phyloP scores from a whole-genome alignment of 2,888 invertebrate species.

The Callyntrura sp. region DNA sequence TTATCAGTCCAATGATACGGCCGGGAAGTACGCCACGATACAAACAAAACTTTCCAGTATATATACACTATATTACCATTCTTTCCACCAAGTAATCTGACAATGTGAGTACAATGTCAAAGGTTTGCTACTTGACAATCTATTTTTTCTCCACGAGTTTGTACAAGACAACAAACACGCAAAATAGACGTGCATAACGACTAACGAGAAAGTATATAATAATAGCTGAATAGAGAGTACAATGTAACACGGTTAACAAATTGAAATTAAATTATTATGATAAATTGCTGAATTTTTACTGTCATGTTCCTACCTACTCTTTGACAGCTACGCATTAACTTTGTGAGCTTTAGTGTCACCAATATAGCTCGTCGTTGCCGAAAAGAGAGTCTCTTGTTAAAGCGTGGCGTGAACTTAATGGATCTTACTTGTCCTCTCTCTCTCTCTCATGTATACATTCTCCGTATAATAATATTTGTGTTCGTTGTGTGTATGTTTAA shows the following conservation, averaged over 20 bases:
- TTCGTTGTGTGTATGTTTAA: not conserved
- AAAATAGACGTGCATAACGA: not conserved
- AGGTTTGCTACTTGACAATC: slow-evolving; percentile 50
- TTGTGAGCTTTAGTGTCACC: slow-evolving; percentile 48
- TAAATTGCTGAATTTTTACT: slow-evolving; percentile 70
- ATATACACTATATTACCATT: not conserved
- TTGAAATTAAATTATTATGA: slow-evolving; percentile 77
- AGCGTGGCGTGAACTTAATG: not conserved
- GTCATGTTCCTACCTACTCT: slow-evolving; percentile 71
- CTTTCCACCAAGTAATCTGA: slow-evolving; percentile 6
- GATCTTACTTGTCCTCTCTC: not conserved
- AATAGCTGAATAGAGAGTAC: not conserved
- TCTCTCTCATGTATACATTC: not conserved
- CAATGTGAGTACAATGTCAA: not conserved
- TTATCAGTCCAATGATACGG: not conserved
- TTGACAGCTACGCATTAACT: slow-evolving; percentile 77
- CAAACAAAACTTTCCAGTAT: not conserved
- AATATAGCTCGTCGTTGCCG: slow-evolving; percentile 10
- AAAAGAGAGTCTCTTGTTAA: slow-evolving; percentile 27
- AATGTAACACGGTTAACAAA: slow-evolving; percentile 61
- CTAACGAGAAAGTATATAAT: not conserved
- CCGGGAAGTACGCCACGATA: not conserved
- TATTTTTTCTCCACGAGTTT: not conserved
- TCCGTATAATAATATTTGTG: not conserved
- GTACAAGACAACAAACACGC: not conserved